These are phyloP conservation scores for Gymnoscelis rufifasciata DNA, from an alignment of 2,888 invertebrate genomes.

Conservation along the genomic window DNA sequence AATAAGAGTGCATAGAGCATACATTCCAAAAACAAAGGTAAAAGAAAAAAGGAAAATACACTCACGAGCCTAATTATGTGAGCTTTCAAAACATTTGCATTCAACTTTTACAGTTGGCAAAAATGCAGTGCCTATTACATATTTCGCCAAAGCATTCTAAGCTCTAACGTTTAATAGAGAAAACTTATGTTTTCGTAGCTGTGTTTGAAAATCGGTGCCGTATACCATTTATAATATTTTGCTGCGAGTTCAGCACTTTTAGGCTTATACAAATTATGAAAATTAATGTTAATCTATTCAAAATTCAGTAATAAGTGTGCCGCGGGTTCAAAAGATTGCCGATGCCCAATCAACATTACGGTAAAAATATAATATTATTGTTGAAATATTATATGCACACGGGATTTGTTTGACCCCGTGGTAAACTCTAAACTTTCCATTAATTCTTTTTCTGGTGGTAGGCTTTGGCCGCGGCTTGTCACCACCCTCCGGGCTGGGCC, in stretches of 20 bases:
- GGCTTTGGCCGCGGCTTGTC: too few relatives aligned
- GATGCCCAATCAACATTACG: too few relatives aligned
- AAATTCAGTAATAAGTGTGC: too few relatives aligned
- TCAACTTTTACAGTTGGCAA: constrained; percentile 3
- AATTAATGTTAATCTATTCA: too few relatives aligned
- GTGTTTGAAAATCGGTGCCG: not conserved
- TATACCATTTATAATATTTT: not conserved
- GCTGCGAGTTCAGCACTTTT: not conserved
- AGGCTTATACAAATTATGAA: too few relatives aligned
- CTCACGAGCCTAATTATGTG: constrained; percentile 4
- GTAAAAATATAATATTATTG: too few relatives aligned
- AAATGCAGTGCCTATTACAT: not conserved
- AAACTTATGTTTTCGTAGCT: not conserved
- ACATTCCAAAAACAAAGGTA: not conserved
- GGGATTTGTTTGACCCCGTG: too few relatives aligned
- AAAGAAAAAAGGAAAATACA: not conserved
- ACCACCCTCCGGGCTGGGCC: too few relatives aligned
- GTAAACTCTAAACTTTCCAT: too few relatives aligned
- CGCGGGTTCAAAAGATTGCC: too few relatives aligned
- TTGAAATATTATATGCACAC: too few relatives aligned
- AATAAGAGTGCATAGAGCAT: not conserved
- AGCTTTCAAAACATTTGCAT: constrained; percentile 3
- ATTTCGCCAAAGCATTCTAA: not conserved
- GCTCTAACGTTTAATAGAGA: not conserved
- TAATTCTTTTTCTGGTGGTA: too few relatives aligned